Evolutionary conservation across 2,797 vertebrate genomes (phyloP), one percentile per base, ranked within the genome.

Genomic region (Oreonectes daqikongensis): DNA sequence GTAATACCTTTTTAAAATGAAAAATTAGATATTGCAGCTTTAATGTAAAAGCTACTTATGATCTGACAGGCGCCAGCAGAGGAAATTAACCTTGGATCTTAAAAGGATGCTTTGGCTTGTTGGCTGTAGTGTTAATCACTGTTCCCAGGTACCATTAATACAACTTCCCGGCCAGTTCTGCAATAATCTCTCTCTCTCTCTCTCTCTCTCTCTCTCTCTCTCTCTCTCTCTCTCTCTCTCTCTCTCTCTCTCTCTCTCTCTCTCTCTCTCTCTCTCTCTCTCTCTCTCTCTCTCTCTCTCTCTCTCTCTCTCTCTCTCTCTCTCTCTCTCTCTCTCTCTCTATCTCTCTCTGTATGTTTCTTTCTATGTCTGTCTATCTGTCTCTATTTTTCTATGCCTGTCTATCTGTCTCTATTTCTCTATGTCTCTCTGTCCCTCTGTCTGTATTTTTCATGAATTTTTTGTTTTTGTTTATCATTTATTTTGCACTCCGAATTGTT

Each of bases 81-180:
- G 40, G 14, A 48, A 50, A 50, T 63, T 50, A 50, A 50, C 57
- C 59, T 63, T 17, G 69, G 40, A 32, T 48, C 44, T 72, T 35
- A 35, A 63, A 61, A 18, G 42, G 28, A 61, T 63, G 70, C 28
- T 63, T 72, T 35, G 60, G 70, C 14, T 72, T 72, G 42, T 63
- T 50, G 42, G 44, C 14, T 1, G 28, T 38, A 50, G 20, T 18
- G n/a, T 30, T 61, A 63, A 72, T 50, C 70, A 12, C 30, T 26
- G 10, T 38, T 63, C 59, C 44, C 30, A 5, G 44, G 20, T 52
- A 52, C 28, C 59, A 63, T 63, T 24, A 26, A 24, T 53, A 50
- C 14, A 64, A 50, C 0, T 35, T 64, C 59, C 30, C 48, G 30
- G 71, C 15, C 44, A 52, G 71, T 22, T 26, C 10, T 73, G 59